Base-by-base conservation (phyloP, 2,888 invertebrate genomes). In the Microctonus hyperodae region DNA sequence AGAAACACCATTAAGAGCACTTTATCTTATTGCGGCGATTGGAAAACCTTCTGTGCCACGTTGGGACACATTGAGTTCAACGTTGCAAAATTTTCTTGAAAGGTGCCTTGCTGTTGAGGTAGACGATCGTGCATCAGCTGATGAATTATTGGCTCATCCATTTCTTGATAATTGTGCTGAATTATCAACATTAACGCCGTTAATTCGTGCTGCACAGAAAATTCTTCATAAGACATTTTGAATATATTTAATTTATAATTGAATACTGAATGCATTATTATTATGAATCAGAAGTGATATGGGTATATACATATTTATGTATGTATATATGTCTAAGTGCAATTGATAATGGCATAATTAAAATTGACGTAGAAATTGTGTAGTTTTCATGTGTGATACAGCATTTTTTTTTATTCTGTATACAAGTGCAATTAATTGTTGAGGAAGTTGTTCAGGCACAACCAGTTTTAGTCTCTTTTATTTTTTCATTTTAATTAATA, bases 11-110 rank as follows among this genome's bases (percentile, higher is more conserved):
- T 83, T 97, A 25, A 87, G 94, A 74, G 97, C 98, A 13, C 87
- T 98, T 57, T 98, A 97, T 87, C 87, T 97, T 74, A 98, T 98
- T 70, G 97, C 98, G 0, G 95, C 97, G 0, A 95, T 96, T 70
- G 98, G 98, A 1, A 91, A 97, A 77, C 98, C 98, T 0, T 91
- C 92, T 75, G 92, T 98, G 71, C 92, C 93, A 23, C 88, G 93
- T 73, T 93, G 93, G 90, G 89, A 91, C 44, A 90, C 89, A 61
- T 85, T 97, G 20, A 94, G 95, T 25, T 86, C 89, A 0, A 89
- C 90, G 63, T 89, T 96, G 77, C 91, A 92, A 82, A 90, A 92
- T 81, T 95, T 95, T 78, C 86, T 98, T 64, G 93, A 97, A 85
- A 89, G 91, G 72, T 98, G 97, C 80, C 88, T 98, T 50, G 92